Conservation (phyloP, 1,140 invertebrate genomes). For the Dendroctonus ponderosae region DNA sequence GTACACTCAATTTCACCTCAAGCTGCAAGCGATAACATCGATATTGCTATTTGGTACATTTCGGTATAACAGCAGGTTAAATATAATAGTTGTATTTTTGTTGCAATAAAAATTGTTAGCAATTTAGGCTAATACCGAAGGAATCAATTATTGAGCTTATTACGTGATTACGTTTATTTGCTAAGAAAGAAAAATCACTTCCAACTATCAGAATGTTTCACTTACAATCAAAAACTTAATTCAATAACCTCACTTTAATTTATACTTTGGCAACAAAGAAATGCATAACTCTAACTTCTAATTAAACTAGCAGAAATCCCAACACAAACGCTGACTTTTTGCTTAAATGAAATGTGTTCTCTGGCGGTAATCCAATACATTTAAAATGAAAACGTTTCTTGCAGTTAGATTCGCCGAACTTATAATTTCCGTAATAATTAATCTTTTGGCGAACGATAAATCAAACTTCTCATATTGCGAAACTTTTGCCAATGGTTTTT, state of each 20-base stretch:
- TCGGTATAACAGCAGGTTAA: no score
- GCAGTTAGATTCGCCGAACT: conserved; percentile 8
- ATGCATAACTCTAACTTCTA: neutral
- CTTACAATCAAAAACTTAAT: no score
- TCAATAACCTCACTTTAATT: no score
- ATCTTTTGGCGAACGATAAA: conserved; percentile 16
- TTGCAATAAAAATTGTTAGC: no score
- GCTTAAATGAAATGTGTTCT: neutral
- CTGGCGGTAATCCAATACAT: conserved; percentile 11
- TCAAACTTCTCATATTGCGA: conserved; percentile 12
- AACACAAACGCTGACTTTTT: no score
- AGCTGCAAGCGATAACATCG: conserved; percentile 20
- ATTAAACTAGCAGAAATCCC: conserved; percentile 4
- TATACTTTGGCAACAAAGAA: no score
- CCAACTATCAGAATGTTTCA: no score
- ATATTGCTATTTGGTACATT: conserved; percentile 14
- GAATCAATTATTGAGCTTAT: no score
- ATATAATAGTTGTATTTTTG: no score
- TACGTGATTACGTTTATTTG: no score
- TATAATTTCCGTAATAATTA: conserved; percentile 16
- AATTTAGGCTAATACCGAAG: no score
- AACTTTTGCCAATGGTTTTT: conserved; percentile 13
- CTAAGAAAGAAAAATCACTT: no score
- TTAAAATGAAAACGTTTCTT: conserved; percentile 17
- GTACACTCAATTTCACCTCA: conserved; percentile 27